Percentiles rank a stretch among this genome's conserved stretches.
Conservation (phyloP, 2,113 vertebrate species). For the Andinoacara biseriatus region DNA sequence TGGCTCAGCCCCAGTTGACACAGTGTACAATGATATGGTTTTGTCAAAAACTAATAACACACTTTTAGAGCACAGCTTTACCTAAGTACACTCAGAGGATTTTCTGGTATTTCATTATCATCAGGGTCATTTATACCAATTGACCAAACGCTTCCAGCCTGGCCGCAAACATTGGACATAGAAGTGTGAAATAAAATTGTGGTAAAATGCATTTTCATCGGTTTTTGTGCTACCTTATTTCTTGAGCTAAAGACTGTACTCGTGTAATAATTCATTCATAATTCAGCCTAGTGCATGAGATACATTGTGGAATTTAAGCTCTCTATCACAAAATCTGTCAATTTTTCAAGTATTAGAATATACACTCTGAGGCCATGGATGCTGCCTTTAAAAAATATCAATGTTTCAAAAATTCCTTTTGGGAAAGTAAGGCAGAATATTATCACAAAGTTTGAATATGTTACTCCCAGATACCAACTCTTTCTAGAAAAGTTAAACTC, state of each 20-base stretch:
- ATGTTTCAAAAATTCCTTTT: no score
- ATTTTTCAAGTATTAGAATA: no score
- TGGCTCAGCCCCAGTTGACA: background rate
- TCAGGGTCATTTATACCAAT: background rate
- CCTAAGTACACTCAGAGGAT: background rate
- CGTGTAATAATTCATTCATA: no score
- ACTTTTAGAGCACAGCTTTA: background rate
- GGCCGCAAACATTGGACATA: background rate
- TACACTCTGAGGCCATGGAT: no score
- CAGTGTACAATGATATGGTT: background rate
- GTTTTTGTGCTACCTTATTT: background rate
- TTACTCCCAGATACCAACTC: no score
- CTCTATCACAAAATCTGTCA: no score
- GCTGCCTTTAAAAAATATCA: no score
- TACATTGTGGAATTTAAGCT: no score
- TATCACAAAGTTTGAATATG: no score
- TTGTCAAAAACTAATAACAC: background rate
- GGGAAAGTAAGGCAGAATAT: no score
- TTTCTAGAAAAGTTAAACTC: no score
- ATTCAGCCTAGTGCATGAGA: no score
- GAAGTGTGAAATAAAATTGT: background rate
- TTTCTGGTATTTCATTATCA: background rate
- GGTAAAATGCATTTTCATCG: background rate
- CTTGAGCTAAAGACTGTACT: background rate
- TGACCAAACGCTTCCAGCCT: background rate